Conservation (phyloP, 2,888 invertebrate genomes). For the Mesorhabditis spiculigera region DNA sequence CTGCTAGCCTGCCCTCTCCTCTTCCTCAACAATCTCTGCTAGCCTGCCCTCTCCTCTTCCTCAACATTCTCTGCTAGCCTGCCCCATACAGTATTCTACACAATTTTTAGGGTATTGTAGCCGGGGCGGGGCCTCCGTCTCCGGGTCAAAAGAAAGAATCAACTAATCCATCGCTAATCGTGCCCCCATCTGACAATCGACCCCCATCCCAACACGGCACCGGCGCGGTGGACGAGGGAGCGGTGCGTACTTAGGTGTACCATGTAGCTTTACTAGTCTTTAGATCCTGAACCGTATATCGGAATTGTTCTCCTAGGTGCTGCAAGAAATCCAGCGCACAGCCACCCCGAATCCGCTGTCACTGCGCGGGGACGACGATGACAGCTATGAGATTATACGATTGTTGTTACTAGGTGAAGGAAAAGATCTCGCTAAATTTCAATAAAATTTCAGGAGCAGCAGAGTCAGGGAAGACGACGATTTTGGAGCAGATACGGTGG, state of each 20-base stretch:
- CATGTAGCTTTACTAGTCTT: neutral
- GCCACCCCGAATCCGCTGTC: neutral
- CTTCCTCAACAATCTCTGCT: no score
- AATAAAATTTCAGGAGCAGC: slow-evolving; percentile 34
- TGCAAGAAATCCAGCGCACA: neutral
- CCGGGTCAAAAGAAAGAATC: neutral
- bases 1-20: no score
- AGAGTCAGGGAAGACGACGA: slow-evolving; percentile 50
- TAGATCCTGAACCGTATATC: neutral
- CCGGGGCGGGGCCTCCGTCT: neutral
- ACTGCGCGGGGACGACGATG: neutral
- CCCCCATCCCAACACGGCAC: neutral
- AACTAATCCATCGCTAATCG: neutral
- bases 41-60: no score
- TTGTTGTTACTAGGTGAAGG: slow-evolving; percentile 2
- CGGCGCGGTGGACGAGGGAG: neutral
- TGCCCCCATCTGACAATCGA: neutral
- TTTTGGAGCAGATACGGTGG: slow-evolving; percentile 40
- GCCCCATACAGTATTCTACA: no score
- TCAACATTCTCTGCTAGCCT: no score
- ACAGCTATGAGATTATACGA: neutral
- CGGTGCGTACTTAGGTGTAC: neutral
- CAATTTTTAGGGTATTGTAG: neutral
- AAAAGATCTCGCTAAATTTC: neutral
- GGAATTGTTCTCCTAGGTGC: neutral